Percentiles rank a stretch among this genome's conserved stretches.
These are phyloP conservation scores for Leucopternis melanops DNA, from an alignment of 2,113 vertebrate genomes.

Conservation along the genomic window DNA sequence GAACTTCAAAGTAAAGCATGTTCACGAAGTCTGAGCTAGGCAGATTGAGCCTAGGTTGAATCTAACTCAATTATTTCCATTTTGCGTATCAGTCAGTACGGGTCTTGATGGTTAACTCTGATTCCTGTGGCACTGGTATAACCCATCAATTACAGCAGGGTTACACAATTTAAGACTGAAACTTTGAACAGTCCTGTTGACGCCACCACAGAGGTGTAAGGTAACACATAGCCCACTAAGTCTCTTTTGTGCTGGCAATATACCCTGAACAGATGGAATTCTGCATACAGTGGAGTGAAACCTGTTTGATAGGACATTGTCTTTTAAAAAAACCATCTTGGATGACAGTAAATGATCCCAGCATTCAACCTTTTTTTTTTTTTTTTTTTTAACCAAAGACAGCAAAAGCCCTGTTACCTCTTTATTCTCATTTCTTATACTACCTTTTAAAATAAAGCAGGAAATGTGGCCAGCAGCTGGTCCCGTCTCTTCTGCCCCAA, in stretches of 20 bases:
- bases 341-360: conserved; percentile 60
- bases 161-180: not conserved
- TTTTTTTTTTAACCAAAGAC: conserved; percentile 53
- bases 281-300: not conserved
- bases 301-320: not conserved
- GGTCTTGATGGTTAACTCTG: not conserved
- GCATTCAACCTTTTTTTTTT: conserved; percentile 49
- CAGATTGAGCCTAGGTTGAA: not conserved
- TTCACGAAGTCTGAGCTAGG: not conserved
- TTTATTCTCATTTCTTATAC: conserved; percentile 88
- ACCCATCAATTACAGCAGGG: not conserved
- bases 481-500: conserved; percentile 96
- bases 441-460: conserved; percentile 99
- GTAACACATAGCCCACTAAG: not conserved
- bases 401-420: conserved; percentile 82
- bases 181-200: not conserved
- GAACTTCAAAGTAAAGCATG: not conserved
- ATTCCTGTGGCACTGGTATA: not conserved
- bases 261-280: not conserved
- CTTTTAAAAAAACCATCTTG: not conserved
- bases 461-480: conserved; percentile 93
- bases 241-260: not conserved
- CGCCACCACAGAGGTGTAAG: not conserved
- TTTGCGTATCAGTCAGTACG: not conserved
- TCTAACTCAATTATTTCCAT: not conserved